These are phyloP conservation scores for Colletes latitarsis DNA, from an alignment of 1,140 invertebrate species.

Conservation along the genomic window DNA sequence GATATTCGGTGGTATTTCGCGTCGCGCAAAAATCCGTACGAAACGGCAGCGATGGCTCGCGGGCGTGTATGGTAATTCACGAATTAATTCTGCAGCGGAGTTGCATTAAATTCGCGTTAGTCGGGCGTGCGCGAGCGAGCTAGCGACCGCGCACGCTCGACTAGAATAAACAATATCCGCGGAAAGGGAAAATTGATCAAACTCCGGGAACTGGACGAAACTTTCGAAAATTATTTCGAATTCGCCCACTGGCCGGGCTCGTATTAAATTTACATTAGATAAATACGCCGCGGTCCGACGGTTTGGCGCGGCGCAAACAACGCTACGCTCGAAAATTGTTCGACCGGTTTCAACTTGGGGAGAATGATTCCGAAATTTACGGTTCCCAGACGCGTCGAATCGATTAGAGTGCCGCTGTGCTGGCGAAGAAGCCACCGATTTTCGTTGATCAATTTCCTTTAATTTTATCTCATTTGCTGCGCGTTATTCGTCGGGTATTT, in stretches of 20 bases:
- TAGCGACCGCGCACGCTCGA: slow-evolving; percentile 1
- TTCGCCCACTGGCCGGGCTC: slow-evolving; percentile 4
- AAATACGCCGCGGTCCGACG: slow-evolving; percentile 26
- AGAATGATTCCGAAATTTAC: slow-evolving; percentile 1
- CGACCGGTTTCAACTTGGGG: not conserved
- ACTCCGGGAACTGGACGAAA: slow-evolving; percentile 13
- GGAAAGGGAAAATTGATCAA: slow-evolving; percentile 47
- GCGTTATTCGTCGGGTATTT: no score
- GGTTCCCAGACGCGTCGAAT: not conserved
- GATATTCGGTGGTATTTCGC: slow-evolving; percentile 22
- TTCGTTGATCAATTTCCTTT: no score
- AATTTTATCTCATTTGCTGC: no score
- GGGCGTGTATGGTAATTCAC: slow-evolving; percentile 41
- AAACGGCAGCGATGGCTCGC: not conserved
- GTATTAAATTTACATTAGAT: slow-evolving; percentile 51
- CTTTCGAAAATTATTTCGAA: slow-evolving; percentile 46
- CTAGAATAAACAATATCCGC: slow-evolving; percentile 51
- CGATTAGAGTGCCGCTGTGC: not conserved
- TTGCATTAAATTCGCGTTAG: slow-evolving; percentile 48
- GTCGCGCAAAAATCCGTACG: slow-evolving; percentile 2
- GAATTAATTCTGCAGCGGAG: slow-evolving; percentile 42
- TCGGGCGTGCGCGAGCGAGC: not conserved
- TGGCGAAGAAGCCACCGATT: no score
- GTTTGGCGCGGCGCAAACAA: slow-evolving; percentile 19
- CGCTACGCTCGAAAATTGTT: slow-evolving; percentile 11